Base-by-base conservation (phyloP, 2,797 vertebrate species). In the Adelosebastes latens region DNA sequence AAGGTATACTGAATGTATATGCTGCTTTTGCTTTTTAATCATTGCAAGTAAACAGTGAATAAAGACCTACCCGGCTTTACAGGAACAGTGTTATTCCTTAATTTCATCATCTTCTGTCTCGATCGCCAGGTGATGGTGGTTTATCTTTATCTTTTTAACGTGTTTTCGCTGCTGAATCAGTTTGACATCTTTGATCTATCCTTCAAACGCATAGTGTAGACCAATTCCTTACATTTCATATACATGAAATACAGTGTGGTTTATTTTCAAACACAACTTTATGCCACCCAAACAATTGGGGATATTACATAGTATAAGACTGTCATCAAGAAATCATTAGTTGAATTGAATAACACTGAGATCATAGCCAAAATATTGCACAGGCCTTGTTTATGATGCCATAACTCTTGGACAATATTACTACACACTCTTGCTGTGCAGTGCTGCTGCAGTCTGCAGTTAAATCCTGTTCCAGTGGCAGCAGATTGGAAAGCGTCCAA, bases 401-500 rank as follows among this genome's bases (percentile, higher is more conserved):
- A 72, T 83, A 74, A 82, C 63, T 65, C 73, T 42, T 78, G n/a
- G 31, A 87, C 87, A 83, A 75, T 75, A 77, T 85, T 79, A 65
- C 70, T 31, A 46, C 60, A 61, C 12, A 4, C 53, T 87, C 53
- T 71, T 70, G 27, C 42, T 81, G 64, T 78, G 62, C 77, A 85
- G 67, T 72, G 65, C 61, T 68, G 68, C 75, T 70, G 62, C 72
- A 56, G 83, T 76, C 42, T 71, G 58, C 49, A 39, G 64, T 79
- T 84, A 75, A 68, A 25, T 83, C 72, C 62, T 71, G 13, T 61
- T 72, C 71, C 72, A 36, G 55, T 72, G 69, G 70, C 82, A 85
- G 85, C 56, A 73, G 56, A 82, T 89, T 89, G 86, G 87, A 89
- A 4, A 2, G 29, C 29, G 12, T 84, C 88, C 87, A 92, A 22